Percentiles rank a stretch among this genome's conserved stretches.
Evolutionary conservation across 2,888 invertebrate genomes (phyloP).

Genomic region (Pyrrhosoma nymphula): DNA sequence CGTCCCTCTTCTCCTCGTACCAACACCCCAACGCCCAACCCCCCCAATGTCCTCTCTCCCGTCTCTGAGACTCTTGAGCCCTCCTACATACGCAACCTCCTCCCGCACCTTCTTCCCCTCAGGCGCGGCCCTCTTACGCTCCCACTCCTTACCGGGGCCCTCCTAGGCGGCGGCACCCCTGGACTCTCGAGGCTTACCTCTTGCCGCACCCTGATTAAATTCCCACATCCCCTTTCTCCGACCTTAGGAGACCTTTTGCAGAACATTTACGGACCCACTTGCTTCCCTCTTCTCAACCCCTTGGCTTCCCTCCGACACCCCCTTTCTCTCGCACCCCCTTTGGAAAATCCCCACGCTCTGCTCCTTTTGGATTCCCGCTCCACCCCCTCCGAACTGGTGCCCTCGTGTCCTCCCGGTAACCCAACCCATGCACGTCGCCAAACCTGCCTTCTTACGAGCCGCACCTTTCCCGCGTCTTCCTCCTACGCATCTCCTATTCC

Average conservation of each 20-base stretch:
- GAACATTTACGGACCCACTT: conserved; percentile 62
- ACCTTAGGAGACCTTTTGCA: conserved; percentile 57
- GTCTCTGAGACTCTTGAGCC: not conserved
- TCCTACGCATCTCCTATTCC: not conserved
- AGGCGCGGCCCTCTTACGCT: not conserved
- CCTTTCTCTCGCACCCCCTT: not conserved
- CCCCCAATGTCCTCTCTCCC: not conserved
- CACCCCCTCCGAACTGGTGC: not conserved
- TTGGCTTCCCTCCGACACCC: not conserved
- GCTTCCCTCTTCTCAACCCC: not conserved
- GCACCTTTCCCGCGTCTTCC: too few species aligned
- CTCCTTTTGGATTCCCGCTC: not conserved
- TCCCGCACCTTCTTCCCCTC: not conserved
- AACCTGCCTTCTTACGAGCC: too few species aligned
- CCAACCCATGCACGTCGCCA: not conserved
- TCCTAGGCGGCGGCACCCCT: conserved; percentile 23
- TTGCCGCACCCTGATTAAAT: conserved; percentile 59
- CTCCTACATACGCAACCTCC: not conserved
- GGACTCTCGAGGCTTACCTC: conserved; percentile 60
- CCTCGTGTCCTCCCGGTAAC: not conserved
- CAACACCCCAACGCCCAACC: not conserved
- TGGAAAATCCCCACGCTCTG: not conserved
- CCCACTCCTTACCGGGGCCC: not conserved
- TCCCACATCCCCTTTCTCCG: conserved; percentile 56
- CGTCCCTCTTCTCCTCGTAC: not conserved